These are phyloP conservation scores for Heliopora coerulea DNA, from an alignment of 92 coral and sea anemone genomes.

Conservation along the genomic window DNA sequence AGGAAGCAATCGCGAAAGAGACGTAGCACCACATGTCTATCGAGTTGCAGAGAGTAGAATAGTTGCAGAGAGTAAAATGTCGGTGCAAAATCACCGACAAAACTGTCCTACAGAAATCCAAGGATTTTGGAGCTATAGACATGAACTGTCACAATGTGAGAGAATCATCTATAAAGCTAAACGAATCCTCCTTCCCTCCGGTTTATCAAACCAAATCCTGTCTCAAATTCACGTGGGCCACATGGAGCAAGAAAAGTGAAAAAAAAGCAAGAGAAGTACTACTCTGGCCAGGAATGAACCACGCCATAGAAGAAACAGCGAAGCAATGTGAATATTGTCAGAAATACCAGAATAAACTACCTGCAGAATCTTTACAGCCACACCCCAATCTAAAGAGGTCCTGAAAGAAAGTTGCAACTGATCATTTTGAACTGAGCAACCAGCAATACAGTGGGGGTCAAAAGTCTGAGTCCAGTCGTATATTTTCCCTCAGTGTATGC, in stretches of 20 bases:
- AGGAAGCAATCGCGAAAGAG: neutral
- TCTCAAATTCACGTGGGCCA: neutral
- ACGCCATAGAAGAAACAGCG: neutral
- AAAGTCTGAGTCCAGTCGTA: no score
- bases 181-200: neutral
- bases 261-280: conserved; percentile 5
- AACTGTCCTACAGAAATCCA: no score
- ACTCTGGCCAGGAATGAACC: conserved; percentile 19
- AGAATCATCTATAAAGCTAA: neutral
- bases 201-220: neutral
- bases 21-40: conserved; percentile 8
- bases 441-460: no score
- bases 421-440: no score
- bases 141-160: no score
- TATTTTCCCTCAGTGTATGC: no score
- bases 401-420: no score
- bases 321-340: neutral
- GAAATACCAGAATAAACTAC: neutral
- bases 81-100: neutral
- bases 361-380: no score
- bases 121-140: no score
- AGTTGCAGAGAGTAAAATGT: neutral
- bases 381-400: no score
- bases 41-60: neutral
- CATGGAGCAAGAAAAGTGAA: no score